A percentile compares a stretch with the other conserved stretches of the same genome.
Conservation (phyloP, 2,113 vertebrate species). For the Caranx melampygus region DNA sequence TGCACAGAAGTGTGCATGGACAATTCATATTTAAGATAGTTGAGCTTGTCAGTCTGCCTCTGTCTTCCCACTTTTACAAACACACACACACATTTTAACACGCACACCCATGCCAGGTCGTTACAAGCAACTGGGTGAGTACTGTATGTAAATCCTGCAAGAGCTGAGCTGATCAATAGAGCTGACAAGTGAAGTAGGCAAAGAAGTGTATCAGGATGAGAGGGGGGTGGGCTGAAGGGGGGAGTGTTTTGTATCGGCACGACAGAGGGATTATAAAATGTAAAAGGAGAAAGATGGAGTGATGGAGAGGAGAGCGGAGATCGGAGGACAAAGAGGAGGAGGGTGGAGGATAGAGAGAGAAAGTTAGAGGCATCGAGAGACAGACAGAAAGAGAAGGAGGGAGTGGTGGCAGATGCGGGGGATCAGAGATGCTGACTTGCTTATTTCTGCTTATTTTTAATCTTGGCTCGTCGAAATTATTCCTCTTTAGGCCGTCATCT, state of each 20-base stretch:
- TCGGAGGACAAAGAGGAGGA: constrained; percentile 4
- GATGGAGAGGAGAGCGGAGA: constrained; percentile 16
- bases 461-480: constrained; percentile 32
- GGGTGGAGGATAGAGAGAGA: neutral
- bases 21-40: constrained; percentile 65
- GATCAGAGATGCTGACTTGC: constrained; percentile 61
- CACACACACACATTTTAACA: constrained; percentile 16
- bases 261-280: constrained; percentile 25
- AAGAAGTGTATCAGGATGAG: constrained; percentile 64
- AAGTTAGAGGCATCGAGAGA: neutral
- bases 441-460: constrained; percentile 53
- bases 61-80: constrained; percentile 1
- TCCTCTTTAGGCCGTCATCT: constrained; percentile 9
- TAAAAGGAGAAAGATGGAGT: constrained; percentile 22
- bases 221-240: constrained; percentile 33
- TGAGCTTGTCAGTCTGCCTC: constrained; percentile 52
- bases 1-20: constrained; percentile 34
- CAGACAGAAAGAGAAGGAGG: constrained; percentile 5
- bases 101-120: constrained; percentile 47
- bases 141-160: constrained; percentile 71
- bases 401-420: constrained; percentile 29
- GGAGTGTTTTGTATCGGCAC: constrained; percentile 33
- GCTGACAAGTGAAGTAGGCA: constrained; percentile 66
- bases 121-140: constrained; percentile 58
- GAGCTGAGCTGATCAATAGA: constrained; percentile 69